Evolutionary conservation across 2,888 invertebrate species (phyloP).

Genomic region (Plagodis pulveraria): DNA sequence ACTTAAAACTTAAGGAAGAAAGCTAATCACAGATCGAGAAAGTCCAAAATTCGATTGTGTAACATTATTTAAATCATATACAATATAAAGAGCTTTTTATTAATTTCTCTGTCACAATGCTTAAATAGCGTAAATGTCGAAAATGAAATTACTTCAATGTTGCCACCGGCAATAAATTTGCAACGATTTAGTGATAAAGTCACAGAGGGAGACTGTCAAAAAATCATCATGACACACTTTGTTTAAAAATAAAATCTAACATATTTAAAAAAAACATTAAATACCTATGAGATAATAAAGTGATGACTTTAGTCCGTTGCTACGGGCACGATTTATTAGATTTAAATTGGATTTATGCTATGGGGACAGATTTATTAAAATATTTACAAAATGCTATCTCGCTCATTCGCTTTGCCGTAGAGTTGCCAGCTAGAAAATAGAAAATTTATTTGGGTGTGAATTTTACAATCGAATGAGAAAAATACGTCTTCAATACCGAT

Average conservation of each 20-base stretch:
- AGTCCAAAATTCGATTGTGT: slow-evolving; percentile 39
- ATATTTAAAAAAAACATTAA: slow-evolving; percentile 76
- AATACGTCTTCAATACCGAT: not conserved
- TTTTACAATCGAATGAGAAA: not conserved
- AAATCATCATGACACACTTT: slow-evolving; percentile 75
- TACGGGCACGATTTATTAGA: slow-evolving; percentile 53
- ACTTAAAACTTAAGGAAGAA: slow-evolving; percentile 48
- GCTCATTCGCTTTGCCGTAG: slow-evolving; percentile 66
- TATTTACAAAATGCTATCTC: slow-evolving; percentile 82
- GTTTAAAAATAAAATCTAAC: slow-evolving; percentile 71
- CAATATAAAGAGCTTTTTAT: slow-evolving; percentile 32
- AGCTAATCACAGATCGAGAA: slow-evolving; percentile 62
- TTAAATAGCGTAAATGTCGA: too few species aligned
- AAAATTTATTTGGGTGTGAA: slow-evolving; percentile 1
- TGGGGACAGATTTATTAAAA: slow-evolving; percentile 69
- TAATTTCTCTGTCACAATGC: too few species aligned
- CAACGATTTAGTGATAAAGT: slow-evolving; percentile 45
- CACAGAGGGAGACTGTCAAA: slow-evolving; percentile 63
- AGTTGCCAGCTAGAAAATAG: slow-evolving; percentile 50
- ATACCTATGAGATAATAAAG: slow-evolving; percentile 82
- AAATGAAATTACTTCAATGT: slow-evolving; percentile 43
- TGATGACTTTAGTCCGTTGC: slow-evolving; percentile 75
- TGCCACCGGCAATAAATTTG: slow-evolving; percentile 50
- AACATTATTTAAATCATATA: slow-evolving; percentile 45
- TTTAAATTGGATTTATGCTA: slow-evolving; percentile 79